Conservation (phyloP, 2,797 vertebrate species). For the Pteronotus mesoamericanus region DNA sequence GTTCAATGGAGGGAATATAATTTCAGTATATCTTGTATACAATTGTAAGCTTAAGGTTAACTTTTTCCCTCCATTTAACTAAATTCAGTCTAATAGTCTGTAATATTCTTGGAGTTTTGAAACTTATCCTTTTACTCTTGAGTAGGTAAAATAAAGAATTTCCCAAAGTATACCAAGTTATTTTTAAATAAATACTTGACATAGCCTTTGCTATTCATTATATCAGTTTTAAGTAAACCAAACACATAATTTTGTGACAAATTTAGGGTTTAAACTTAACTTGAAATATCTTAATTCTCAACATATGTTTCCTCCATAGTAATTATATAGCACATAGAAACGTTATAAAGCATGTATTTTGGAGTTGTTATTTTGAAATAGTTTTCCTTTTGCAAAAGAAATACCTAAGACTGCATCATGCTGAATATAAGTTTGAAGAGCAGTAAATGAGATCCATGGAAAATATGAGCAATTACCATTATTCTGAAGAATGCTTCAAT, state of each 20-base stretch:
- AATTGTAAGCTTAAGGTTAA: slow-evolving; percentile 36
- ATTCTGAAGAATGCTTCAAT: background rate
- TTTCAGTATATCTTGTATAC: slow-evolving; percentile 14
- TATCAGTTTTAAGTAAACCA: slow-evolving; percentile 45
- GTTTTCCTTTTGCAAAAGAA: slow-evolving; percentile 16
- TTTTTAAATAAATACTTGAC: slow-evolving; percentile 53
- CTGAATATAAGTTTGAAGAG: background rate
- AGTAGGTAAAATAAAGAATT: slow-evolving; percentile 29
- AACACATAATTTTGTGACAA: slow-evolving; percentile 48
- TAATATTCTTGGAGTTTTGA: slow-evolving; percentile 35
- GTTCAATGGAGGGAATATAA: slow-evolving; percentile 22
- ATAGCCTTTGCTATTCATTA: slow-evolving; percentile 42
- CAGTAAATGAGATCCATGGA: background rate
- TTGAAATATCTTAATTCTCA: slow-evolving; percentile 59
- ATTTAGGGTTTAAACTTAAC: slow-evolving; percentile 41
- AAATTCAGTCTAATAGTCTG: slow-evolving; percentile 21
- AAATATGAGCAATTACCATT: slow-evolving; percentile 1
- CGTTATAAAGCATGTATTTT: slow-evolving; percentile 41
- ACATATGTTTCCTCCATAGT: slow-evolving; percentile 15
- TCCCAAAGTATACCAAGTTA: background rate
- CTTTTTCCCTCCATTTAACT: slow-evolving; percentile 43
- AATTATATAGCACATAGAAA: slow-evolving; percentile 38
- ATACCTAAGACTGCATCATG: background rate
- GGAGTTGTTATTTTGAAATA: slow-evolving; percentile 5
- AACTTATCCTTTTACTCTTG: slow-evolving; percentile 18